Evolutionary conservation across 2,113 vertebrate species (phyloP).

Genomic region (Verasper variegatus): DNA sequence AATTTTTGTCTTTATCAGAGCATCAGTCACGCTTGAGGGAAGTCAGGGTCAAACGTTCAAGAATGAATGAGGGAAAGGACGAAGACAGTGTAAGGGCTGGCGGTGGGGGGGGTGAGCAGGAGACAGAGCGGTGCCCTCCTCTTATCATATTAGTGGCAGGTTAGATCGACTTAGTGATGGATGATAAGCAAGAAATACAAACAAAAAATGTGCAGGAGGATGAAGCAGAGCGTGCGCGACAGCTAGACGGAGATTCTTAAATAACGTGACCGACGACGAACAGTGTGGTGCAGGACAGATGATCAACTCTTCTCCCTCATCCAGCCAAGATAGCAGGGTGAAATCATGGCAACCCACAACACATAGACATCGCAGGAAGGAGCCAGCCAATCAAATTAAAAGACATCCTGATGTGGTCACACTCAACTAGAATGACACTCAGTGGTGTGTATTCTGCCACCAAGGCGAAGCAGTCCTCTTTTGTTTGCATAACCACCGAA

Average conservation of each 20-base stretch:
- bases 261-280: constrained; percentile 40
- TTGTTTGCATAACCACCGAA: too few relatives aligned
- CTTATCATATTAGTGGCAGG: constrained; percentile 78
- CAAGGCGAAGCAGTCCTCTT: too few relatives aligned
- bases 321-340: background rate
- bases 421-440: too few relatives aligned
- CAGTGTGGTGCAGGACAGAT: background rate
- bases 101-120: constrained; percentile 40
- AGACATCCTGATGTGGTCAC: background rate
- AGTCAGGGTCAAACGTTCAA: constrained; percentile 73
- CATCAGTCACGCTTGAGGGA: constrained; percentile 67
- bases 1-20: constrained; percentile 54
- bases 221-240: constrained; percentile 52
- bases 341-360: constrained; percentile 9
- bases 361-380: constrained; percentile 3
- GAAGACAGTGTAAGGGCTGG: constrained; percentile 53
- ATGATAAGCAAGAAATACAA: constrained; percentile 73
- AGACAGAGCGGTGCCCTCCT: constrained; percentile 78
- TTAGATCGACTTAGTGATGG: constrained; percentile 70
- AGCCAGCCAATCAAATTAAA: constrained; percentile 1
- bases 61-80: constrained; percentile 64
- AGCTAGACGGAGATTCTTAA: constrained; percentile 35
- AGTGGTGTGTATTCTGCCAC: too few relatives aligned
- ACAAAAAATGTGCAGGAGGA: constrained; percentile 70
- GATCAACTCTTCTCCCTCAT: constrained; percentile 24